A percentile compares a stretch with the other conserved stretches of the same genome.
Evolutionary conservation across 2,797 vertebrate genomes (phyloP).

Genomic region (Somateria mollissima): DNA sequence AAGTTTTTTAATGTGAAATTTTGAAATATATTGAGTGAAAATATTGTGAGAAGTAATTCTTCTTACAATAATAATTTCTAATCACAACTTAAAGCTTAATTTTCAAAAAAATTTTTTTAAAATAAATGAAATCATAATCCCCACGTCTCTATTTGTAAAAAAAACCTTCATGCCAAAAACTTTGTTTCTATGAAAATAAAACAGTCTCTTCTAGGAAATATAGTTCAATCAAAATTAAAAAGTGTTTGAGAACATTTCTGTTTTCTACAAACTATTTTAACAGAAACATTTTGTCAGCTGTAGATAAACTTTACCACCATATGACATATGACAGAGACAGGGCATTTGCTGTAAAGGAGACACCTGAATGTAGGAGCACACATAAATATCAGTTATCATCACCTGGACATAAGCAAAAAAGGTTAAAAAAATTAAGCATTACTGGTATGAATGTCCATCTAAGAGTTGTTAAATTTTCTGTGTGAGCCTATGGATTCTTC

Average conservation of each 20-base stretch:
- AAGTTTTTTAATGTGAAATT: background rate
- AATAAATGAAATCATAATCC: background rate
- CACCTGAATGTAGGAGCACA: background rate
- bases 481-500: background rate
- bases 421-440: background rate
- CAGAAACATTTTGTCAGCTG: background rate
- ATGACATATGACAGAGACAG: background rate
- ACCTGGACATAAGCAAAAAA: background rate
- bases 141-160: background rate
- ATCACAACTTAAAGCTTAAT: background rate
- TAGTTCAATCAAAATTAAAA: background rate
- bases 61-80: background rate
- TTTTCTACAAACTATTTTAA: background rate
- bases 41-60: background rate
- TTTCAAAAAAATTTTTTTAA: background rate
- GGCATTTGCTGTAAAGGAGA: background rate
- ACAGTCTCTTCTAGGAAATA: background rate
- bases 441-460: background rate
- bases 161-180: background rate
- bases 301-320: background rate
- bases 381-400: background rate
- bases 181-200: background rate
- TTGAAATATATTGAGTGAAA: background rate
- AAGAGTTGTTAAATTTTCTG: background rate
- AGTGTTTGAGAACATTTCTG: background rate